A percentile compares a stretch with the other conserved stretches of the same genome.
Evolutionary conservation across 1,140 invertebrate species (phyloP).

Genomic region (Euura lappo): DNA sequence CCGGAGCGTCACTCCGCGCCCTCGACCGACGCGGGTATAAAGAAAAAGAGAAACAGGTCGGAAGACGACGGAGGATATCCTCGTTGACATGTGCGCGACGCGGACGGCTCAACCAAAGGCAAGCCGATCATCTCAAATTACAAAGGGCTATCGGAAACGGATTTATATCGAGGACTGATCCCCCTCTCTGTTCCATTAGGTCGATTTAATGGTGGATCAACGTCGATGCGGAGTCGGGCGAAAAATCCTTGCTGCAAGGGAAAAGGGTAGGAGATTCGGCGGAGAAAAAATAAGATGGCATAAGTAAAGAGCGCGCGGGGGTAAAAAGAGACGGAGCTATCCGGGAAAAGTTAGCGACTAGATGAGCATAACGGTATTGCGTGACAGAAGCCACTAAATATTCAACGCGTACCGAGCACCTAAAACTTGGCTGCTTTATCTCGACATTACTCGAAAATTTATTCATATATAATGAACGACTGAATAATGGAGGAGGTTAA

Average conservation of each 20-base stretch:
- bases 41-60: conserved; percentile 18
- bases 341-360: conserved; percentile 45
- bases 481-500: conserved; percentile 61
- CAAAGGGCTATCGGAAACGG: conserved; percentile 55
- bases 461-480: conserved; percentile 62
- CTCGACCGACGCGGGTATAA: conserved; percentile 29
- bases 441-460: conserved; percentile 64
- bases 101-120: conserved; percentile 8
- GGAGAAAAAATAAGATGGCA: not conserved
- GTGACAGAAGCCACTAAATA: conserved; percentile 61
- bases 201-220: not conserved
- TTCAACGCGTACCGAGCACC: conserved; percentile 51
- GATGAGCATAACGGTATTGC: conserved; percentile 61
- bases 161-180: conserved; percentile 40
- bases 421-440: conserved; percentile 64
- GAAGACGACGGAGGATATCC: conserved; percentile 12
- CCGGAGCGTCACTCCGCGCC: too few relatives aligned
- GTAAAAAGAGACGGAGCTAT: not conserved
- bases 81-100: not conserved
- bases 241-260: too few relatives aligned
- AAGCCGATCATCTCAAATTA: conserved; percentile 57
- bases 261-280: not conserved
- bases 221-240: not conserved
- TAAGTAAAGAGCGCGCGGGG: conserved; percentile 22
- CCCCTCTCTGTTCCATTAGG: conserved; percentile 22